These are phyloP conservation scores for Peromyscus maniculatus DNA, from an alignment of 2,113 vertebrate species.

Conservation along the genomic window DNA sequence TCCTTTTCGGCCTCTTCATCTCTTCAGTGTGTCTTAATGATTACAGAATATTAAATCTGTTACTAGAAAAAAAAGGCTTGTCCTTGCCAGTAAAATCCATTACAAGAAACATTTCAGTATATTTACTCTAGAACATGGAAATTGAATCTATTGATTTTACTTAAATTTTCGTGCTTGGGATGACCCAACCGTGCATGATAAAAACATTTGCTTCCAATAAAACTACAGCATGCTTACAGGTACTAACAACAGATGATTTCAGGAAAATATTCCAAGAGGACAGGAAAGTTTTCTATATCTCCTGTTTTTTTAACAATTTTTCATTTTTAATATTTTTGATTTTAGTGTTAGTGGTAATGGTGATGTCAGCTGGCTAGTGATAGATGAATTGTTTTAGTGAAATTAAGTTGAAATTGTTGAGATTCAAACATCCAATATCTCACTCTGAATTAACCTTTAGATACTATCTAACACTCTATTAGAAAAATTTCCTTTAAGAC, in stretches of 20 bases:
- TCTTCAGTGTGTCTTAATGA: slow-evolving; percentile 40
- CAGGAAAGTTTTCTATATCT: neutral
- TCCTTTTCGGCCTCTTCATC: neutral
- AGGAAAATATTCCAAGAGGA: slow-evolving; percentile 36
- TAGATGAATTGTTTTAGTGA: neutral
- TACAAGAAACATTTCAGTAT: slow-evolving; percentile 67
- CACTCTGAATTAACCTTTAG: neutral
- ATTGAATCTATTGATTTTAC: slow-evolving; percentile 75
- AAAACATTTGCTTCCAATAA: slow-evolving; percentile 67
- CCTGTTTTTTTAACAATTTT: neutral
- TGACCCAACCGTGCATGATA: slow-evolving; percentile 40
- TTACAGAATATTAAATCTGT: slow-evolving; percentile 59
- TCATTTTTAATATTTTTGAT: neutral
- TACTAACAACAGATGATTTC: slow-evolving; percentile 36
- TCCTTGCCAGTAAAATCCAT: slow-evolving; percentile 74
- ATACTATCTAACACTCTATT: neutral
- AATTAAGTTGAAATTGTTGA: neutral
- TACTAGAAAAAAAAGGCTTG: slow-evolving; percentile 66
- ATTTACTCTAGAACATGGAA: slow-evolving; percentile 72
- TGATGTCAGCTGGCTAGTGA: neutral
- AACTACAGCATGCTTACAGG: neutral
- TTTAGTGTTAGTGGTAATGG: neutral
- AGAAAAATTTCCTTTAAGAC: neutral
- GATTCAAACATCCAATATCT: neutral
- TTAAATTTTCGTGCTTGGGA: slow-evolving; percentile 72